A percentile compares a stretch with the other conserved stretches of the same genome.
Conservation (phyloP, 2,797 vertebrate species). For the Enteromius mattozi region DNA sequence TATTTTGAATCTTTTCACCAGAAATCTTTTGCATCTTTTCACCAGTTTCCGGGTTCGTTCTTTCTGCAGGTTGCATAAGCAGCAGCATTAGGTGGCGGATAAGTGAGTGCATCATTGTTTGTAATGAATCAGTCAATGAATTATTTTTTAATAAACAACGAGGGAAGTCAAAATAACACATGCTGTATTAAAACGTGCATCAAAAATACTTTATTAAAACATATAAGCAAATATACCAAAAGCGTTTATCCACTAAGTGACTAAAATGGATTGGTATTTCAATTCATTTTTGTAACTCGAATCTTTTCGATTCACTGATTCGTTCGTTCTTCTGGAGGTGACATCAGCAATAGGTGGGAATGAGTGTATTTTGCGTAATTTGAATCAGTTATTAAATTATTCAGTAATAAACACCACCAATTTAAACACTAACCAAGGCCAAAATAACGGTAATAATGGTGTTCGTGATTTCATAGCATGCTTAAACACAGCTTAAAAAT, state of each 20-base stretch:
- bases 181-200: neutral
- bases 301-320: neutral
- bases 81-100: neutral
- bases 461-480: neutral
- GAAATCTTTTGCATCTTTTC: neutral
- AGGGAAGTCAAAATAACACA: neutral
- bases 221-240: neutral
- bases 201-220: neutral
- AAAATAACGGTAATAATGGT: neutral
- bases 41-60: neutral
- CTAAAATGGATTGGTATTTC: neutral
- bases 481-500: neutral
- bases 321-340: neutral
- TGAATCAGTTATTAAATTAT: neutral
- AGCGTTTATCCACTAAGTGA: neutral
- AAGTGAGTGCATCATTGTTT: too few species aligned
- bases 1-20: neutral
- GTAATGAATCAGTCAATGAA: neutral
- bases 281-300: neutral
- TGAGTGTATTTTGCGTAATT: neutral
- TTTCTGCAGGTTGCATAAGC: slow-evolving; percentile 5
- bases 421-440: neutral
- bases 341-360: neutral
- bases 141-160: neutral
- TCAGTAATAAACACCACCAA: neutral